Evolutionary conservation across 64 coral and sea anemone species (phyloP).

Genomic region (Pachyseris speciosa): DNA sequence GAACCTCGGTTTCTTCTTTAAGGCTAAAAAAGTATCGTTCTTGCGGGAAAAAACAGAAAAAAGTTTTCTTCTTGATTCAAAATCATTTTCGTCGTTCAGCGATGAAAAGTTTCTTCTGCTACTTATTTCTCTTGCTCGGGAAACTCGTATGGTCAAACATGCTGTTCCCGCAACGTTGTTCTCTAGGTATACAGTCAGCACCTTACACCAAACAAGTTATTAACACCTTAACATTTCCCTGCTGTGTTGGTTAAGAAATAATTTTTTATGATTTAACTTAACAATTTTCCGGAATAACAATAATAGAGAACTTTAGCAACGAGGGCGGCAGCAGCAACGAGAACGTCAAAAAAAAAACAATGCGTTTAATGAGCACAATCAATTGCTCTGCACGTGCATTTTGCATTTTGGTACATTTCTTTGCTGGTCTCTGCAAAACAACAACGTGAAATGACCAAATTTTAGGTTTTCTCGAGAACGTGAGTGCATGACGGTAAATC

Average conservation of each 20-base stretch:
- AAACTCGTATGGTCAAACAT: background rate
- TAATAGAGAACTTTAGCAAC: too few relatives aligned
- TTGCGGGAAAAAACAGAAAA: background rate
- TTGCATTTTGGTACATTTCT: too few relatives aligned
- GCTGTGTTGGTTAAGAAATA: background rate
- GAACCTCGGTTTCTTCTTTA: background rate
- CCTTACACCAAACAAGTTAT: too few relatives aligned
- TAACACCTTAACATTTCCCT: background rate
- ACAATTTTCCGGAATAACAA: background rate
- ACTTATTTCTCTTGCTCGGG: background rate
- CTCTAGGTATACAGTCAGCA: too few relatives aligned
- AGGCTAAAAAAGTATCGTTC: background rate
- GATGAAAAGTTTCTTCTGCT: background rate
- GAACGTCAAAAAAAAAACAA: too few relatives aligned
- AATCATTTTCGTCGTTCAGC: background rate
- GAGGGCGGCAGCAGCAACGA: too few relatives aligned
- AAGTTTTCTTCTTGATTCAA: background rate
- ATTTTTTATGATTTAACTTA: background rate
- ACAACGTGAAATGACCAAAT: too few relatives aligned
- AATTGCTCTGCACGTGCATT: too few relatives aligned
- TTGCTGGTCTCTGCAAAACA: too few relatives aligned
- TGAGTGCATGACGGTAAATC: too few relatives aligned
- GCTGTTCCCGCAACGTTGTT: background rate
- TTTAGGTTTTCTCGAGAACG: too few relatives aligned
- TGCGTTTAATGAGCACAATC: too few relatives aligned